Conservation (phyloP, 1,140 invertebrate species). For the Bombus haemorrhoidalis region DNA sequence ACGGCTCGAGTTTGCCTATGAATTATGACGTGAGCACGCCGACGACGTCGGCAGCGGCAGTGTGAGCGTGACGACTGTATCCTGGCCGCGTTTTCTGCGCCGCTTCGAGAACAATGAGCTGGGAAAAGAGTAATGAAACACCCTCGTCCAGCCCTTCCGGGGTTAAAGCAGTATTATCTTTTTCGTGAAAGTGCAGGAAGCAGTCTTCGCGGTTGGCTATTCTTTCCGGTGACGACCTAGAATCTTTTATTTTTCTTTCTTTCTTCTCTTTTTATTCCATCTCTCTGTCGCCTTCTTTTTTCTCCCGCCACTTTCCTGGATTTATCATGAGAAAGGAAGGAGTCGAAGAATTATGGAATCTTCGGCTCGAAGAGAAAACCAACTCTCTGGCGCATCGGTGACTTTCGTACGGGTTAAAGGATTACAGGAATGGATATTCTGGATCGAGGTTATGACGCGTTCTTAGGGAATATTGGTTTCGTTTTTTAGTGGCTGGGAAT, state of each 20-base stretch:
- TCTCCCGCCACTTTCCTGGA: too few species aligned
- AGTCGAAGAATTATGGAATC: conserved; percentile 59
- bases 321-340: conserved; percentile 9
- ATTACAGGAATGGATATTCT: not conserved
- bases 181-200: conserved; percentile 61
- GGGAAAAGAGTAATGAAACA: conserved; percentile 68
- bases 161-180: conserved; percentile 67
- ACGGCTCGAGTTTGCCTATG: conserved; percentile 46
- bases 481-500: not conserved
- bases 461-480: not conserved
- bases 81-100: conserved; percentile 57
- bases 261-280: not conserved
- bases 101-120: conserved; percentile 65
- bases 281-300: too few species aligned
- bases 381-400: not conserved
- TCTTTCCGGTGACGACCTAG: conserved; percentile 53
- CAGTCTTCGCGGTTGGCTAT: conserved; percentile 53
- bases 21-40: conserved; percentile 30
- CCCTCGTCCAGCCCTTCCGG: conserved; percentile 50
- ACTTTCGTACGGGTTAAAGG: not conserved
- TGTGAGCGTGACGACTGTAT: conserved; percentile 18
- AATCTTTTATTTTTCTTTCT: conserved; percentile 33
- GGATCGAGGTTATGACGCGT: not conserved
- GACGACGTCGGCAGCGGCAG: conserved; percentile 26
- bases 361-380: conserved; percentile 26